These are phyloP conservation scores for Dicaeum eximium DNA, from an alignment of 2,113 vertebrate genomes.

Conservation along the genomic window DNA sequence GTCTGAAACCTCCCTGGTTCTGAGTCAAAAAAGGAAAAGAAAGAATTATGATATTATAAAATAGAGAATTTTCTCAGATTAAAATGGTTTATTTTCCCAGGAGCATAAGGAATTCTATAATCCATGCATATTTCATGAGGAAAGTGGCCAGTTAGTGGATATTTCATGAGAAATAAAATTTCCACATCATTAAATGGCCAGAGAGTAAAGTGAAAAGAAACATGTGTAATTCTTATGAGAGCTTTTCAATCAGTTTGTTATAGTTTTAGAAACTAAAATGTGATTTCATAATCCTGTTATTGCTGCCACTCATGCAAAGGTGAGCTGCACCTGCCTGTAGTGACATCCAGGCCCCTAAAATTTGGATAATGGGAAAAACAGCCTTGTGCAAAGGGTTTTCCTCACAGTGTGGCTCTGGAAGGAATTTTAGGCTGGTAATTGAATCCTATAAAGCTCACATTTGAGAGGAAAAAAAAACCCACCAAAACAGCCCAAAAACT, in stretches of 20 bases:
- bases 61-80: background rate
- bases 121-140: constrained; percentile 29
- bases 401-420: background rate
- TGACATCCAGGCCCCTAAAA: background rate
- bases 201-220: background rate
- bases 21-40: background rate
- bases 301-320: background rate
- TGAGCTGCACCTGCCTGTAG: background rate
- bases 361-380: background rate
- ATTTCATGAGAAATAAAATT: constrained; percentile 37
- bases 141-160: constrained; percentile 12
- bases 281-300: background rate
- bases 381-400: background rate
- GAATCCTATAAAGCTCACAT: background rate
- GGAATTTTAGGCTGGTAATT: background rate
- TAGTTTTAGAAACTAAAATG: background rate
- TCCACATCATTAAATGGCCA: background rate
- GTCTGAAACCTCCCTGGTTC: background rate
- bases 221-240: background rate
- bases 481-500: background rate
- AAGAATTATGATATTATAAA: background rate
- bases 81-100: constrained; percentile 24
- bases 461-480: background rate
- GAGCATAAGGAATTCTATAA: background rate
- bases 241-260: background rate